Evolutionary conservation across 2,888 invertebrate genomes (phyloP).

Genomic region (Volucella inanis): DNA sequence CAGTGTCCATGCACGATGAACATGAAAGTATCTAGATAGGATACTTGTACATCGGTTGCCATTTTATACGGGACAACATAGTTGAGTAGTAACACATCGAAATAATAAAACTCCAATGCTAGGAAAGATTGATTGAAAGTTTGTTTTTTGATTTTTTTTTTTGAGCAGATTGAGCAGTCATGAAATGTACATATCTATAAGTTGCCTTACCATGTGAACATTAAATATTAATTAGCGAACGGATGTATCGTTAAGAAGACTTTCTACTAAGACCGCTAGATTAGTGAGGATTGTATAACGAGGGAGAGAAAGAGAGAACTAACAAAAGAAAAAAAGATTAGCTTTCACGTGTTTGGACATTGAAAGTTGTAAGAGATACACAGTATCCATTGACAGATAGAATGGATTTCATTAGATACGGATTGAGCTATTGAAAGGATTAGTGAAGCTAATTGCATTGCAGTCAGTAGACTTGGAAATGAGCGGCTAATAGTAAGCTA

Average conservation of each 20-base stretch:
- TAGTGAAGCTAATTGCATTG: background rate
- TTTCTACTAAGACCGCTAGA: slow-evolving; percentile 34
- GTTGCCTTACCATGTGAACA: slow-evolving; percentile 26
- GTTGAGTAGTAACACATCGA: slow-evolving; percentile 33
- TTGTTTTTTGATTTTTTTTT: background rate
- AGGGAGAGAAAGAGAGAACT: slow-evolving; percentile 38
- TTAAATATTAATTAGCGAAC: slow-evolving; percentile 65
- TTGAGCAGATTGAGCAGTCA: slow-evolving; percentile 38
- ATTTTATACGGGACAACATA: no score
- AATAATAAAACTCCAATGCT: slow-evolving; percentile 22
- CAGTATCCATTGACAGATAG: background rate
- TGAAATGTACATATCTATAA: slow-evolving; percentile 26
- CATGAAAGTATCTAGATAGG: slow-evolving; percentile 41
- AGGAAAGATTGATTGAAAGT: slow-evolving; percentile 54
- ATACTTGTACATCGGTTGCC: slow-evolving; percentile 21
- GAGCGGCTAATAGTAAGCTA: no score
- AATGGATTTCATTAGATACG: slow-evolving; percentile 8
- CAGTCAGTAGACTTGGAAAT: no score
- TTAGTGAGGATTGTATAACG: slow-evolving; percentile 48
- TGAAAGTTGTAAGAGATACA: slow-evolving; percentile 25
- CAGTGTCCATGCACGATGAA: slow-evolving; percentile 11
- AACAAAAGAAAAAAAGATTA: background rate
- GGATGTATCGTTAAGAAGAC: slow-evolving; percentile 31
- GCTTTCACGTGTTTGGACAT: slow-evolving; percentile 45
- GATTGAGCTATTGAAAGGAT: slow-evolving; percentile 14